Base-by-base conservation (phyloP, 2,113 vertebrate species). In the Haplochromis burtoni region DNA sequence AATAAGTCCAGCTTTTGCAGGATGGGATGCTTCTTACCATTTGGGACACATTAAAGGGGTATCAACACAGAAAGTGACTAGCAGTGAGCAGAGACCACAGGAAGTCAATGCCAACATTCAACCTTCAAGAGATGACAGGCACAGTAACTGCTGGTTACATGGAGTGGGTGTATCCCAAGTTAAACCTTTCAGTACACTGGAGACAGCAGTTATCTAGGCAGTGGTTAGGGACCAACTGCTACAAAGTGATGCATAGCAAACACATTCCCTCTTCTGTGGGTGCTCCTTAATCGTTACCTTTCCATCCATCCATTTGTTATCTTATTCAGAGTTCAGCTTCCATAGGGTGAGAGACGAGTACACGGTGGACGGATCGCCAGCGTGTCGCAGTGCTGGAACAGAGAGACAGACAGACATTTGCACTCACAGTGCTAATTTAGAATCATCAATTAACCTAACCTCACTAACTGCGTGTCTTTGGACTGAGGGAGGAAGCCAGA, bases 361-460 rank as follows among this genome's bases (percentile, higher is more conserved):
- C 26, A 31, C 57, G 0, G 8, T 61, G 26, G 26, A 31, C 4
- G 2, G 14, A 6, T 17, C 5, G 1, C 14, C 57, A 59, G 57
- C 1, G 14, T 59, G 26, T 16, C 2, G 1, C 0, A 59, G 26
- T 16, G 57, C 57, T 10, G 26, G 24, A 12, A 26, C 11, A 55
- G 54, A 59, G 3, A 59, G 26, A 59, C 5, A 59, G 55, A 31
- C 26, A 59, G 8, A 6, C 29, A 61, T 61, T 61, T 17, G 29
- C 57, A 61, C 26, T 61, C 26, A 6, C 57, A 33, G 5, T 61
- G 26, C 14, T 29, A 61, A 33, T 61, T 19, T 61, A 33, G 29
- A 61, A 19, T 61, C 0, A 61, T 19, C 57, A 61, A 2, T 33
- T 61, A 61, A 33, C 29, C 57, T 31, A 2, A 19, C 29, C 29